Conservation (phyloP, 53 echinoderm and acorn worm species). For the Henricia sp. region DNA sequence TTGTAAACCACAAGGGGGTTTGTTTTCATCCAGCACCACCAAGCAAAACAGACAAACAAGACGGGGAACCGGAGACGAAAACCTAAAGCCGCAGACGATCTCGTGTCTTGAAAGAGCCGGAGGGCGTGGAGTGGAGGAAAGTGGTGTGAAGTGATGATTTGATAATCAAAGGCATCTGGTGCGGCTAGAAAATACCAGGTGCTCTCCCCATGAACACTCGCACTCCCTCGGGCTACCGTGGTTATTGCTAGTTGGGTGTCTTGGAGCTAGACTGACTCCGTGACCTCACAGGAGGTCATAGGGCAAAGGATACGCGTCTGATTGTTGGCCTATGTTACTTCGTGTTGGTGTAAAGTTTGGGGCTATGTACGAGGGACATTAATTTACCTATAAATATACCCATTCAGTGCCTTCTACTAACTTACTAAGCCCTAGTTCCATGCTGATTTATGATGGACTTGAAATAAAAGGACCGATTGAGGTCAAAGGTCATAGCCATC, state of each 20-base stretch:
- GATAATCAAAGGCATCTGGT: conserved; percentile 48
- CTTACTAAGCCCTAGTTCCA: too few species aligned
- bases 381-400: too few species aligned
- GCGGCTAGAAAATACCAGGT: conserved; percentile 32
- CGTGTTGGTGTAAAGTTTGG: conserved; percentile 12
- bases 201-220: conserved; percentile 37
- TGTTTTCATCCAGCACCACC: conserved; percentile 28
- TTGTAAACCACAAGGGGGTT: conserved; percentile 17
- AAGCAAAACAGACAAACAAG: conserved; percentile 48
- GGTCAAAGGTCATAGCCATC: too few species aligned
- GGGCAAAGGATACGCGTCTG: conserved; percentile 1
- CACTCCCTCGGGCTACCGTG: conserved; percentile 2
- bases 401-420: too few species aligned
- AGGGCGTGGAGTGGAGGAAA: not conserved
- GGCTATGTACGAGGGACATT: conserved; percentile 29
- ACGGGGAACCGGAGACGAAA: not conserved
- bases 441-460: too few species aligned
- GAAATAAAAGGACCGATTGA: too few species aligned
- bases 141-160: conserved; percentile 43
- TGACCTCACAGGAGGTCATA: conserved; percentile 56
- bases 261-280: conserved; percentile 31
- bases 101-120: not conserved
- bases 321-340: conserved; percentile 11
- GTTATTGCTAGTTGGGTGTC: conserved; percentile 7
- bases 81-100: conserved; percentile 24